These are phyloP conservation scores for Catotricha subobsoleta DNA, from an alignment of 2,888 invertebrate species.

Conservation along the genomic window DNA sequence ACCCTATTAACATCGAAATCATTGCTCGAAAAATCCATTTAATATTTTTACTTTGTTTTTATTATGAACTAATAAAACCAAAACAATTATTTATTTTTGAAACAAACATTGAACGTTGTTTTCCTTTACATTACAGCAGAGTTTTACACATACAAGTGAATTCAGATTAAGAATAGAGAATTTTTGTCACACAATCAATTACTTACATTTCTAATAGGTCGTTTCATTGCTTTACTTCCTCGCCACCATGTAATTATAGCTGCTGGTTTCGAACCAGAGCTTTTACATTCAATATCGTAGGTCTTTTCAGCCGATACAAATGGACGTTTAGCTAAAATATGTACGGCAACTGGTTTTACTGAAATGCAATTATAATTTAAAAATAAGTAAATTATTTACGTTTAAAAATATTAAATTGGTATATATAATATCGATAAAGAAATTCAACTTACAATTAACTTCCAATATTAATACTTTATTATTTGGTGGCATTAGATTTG, in stretches of 20 bases:
- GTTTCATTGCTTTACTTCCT: conserved; percentile 60
- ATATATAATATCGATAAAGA: neutral
- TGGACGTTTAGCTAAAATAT: conserved; percentile 65
- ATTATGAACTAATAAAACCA: too few species aligned
- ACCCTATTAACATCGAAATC: too few species aligned
- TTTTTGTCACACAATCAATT: neutral
- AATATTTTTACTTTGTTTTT: too few species aligned
- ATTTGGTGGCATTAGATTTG: conserved; percentile 60
- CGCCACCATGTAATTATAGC: conserved; percentile 84
- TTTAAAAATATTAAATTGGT: neutral
- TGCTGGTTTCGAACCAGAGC: conserved; percentile 70
- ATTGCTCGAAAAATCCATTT: too few species aligned
- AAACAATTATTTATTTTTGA: too few species aligned
- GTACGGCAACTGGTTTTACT: conserved; percentile 75
- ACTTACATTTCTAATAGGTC: conserved; percentile 67
- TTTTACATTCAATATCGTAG: conserved; percentile 74
- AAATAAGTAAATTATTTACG: too few species aligned
- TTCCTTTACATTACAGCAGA: too few species aligned
- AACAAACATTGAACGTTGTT: too few species aligned
- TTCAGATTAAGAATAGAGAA: too few species aligned
- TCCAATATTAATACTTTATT: conserved; percentile 64
- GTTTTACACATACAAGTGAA: too few species aligned
- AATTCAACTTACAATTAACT: conserved; percentile 58
- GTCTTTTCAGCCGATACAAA: conserved; percentile 70
- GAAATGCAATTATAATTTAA: conserved; percentile 29